Evolutionary conservation across 2,888 invertebrate species (phyloP).

Genomic region (Apoda limacodes): DNA sequence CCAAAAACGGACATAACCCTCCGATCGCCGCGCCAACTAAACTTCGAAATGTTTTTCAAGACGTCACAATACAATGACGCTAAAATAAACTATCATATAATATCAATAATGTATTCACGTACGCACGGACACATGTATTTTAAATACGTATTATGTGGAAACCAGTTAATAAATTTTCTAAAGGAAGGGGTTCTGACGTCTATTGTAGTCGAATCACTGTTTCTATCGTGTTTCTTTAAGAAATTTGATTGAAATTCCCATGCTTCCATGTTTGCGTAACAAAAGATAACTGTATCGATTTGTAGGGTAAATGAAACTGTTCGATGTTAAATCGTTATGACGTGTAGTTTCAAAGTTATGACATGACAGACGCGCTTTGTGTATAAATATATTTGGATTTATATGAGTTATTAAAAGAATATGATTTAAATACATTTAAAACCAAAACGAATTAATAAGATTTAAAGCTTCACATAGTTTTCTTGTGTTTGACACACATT

Average conservation of each 20-base stretch:
- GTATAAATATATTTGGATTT: slow-evolving; percentile 31
- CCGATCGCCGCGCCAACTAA: slow-evolving; percentile 27
- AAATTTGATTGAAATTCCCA: slow-evolving; percentile 57
- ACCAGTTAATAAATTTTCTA: slow-evolving; percentile 52
- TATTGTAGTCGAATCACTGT: slow-evolving; percentile 30
- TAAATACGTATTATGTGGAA: slow-evolving; percentile 63
- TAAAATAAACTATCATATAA: slow-evolving; percentile 69
- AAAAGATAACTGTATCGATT: slow-evolving; percentile 46
- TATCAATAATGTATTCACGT: slow-evolving; percentile 64
- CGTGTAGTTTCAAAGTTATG: slow-evolving; percentile 52
- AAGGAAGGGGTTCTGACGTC: slow-evolving; percentile 35
- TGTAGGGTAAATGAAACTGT: slow-evolving; percentile 42
- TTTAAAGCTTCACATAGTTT: too few relatives aligned
- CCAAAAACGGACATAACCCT: slow-evolving; percentile 30
- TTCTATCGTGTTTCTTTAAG: slow-evolving; percentile 26
- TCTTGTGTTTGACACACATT: too few relatives aligned
- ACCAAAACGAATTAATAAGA: too few relatives aligned
- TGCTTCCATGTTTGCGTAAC: slow-evolving; percentile 35
- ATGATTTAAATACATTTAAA: too few relatives aligned
- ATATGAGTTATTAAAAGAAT: too few relatives aligned
- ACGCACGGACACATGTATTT: slow-evolving; percentile 64
- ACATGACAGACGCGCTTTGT: slow-evolving; percentile 48
- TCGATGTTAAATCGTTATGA: slow-evolving; percentile 49
- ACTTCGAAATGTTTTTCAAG: slow-evolving; percentile 34
- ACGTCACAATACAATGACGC: slow-evolving; percentile 38